Evolutionary conservation across 1,140 invertebrate species (phyloP).

Genomic region (Drosophila subobscura): DNA sequence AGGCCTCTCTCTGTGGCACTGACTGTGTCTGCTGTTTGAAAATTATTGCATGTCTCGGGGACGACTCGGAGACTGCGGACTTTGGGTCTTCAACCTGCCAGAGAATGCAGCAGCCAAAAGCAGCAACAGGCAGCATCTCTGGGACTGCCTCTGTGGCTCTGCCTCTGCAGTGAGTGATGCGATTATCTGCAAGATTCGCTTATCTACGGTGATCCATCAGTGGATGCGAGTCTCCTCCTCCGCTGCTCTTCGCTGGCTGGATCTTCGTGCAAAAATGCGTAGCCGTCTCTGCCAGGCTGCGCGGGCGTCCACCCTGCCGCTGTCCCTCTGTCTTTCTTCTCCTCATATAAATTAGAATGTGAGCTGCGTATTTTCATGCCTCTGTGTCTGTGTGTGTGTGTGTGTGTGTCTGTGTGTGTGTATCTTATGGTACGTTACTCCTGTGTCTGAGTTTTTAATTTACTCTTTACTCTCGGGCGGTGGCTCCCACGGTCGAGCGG

Average conservation of each 20-base stretch:
- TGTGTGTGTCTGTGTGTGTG: too few species aligned
- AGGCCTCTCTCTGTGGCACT: constrained; percentile 41
- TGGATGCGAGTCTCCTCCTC: constrained; percentile 22
- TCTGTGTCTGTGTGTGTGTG: neutral
- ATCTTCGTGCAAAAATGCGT: too few species aligned
- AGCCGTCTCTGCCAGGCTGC: constrained; percentile 19
- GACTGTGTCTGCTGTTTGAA: constrained; percentile 59
- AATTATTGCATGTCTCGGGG: constrained; percentile 75
- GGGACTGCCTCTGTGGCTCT: constrained; percentile 42
- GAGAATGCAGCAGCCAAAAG: constrained; percentile 20
- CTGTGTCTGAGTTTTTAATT: constrained; percentile 56
- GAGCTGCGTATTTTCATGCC: constrained; percentile 41
- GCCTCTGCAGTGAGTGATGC: constrained; percentile 75
- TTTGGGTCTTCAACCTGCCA: constrained; percentile 20
- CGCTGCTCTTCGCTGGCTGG: constrained; percentile 8
- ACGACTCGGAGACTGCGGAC: neutral
- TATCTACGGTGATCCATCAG: constrained; percentile 83
- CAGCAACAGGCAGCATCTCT: constrained; percentile 40
- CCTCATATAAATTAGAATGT: constrained; percentile 79
- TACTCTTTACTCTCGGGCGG: constrained; percentile 47
- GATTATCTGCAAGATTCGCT: constrained; percentile 83
- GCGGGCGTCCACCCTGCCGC: constrained; percentile 9
- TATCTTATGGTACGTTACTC: constrained; percentile 23
- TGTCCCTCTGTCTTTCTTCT: constrained; percentile 54
- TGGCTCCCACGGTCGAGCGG: constrained; percentile 75